Conservation (phyloP, 1,140 invertebrate species). For the Zeugodacus cucurbitae region DNA sequence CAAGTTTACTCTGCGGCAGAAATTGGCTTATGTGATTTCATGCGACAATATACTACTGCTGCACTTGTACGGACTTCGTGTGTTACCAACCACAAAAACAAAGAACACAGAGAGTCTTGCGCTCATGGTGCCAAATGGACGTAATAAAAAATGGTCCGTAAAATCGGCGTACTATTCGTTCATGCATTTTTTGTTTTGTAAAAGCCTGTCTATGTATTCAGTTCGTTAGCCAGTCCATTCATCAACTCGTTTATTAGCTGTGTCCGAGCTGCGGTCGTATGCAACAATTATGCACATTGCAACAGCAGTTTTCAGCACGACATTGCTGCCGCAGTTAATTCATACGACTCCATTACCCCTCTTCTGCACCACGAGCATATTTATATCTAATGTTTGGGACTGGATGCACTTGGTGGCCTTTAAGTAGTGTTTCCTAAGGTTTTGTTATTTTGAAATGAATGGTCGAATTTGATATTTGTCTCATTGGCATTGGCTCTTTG, state of each 20-base stretch:
- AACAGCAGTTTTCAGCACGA: not conserved
- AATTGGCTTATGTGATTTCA: not conserved
- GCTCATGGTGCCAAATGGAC: not conserved
- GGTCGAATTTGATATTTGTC: too few species aligned
- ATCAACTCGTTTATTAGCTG: constrained; percentile 26
- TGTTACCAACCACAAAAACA: not conserved
- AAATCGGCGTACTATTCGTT: not conserved
- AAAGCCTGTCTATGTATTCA: not conserved
- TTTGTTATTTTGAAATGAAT: too few species aligned
- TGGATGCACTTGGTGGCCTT: too few species aligned
- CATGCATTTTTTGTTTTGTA: not conserved
- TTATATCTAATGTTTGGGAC: too few species aligned
- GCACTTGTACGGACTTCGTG: not conserved
- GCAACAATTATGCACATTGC: not conserved
- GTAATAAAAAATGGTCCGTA: not conserved
- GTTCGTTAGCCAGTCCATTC: constrained; percentile 16
- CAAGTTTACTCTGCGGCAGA: not conserved
- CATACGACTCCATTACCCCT: too few species aligned
- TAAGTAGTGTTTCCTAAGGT: too few species aligned
- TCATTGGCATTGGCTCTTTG: too few species aligned
- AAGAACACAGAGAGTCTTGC: not conserved
- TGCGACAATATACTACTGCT: not conserved
- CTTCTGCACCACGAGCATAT: too few species aligned
- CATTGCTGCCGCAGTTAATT: too few species aligned
- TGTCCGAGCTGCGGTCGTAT: not conserved